These are phyloP conservation scores for Chaetops frenatus DNA, from an alignment of 2,113 vertebrate genomes.

Conservation along the genomic window DNA sequence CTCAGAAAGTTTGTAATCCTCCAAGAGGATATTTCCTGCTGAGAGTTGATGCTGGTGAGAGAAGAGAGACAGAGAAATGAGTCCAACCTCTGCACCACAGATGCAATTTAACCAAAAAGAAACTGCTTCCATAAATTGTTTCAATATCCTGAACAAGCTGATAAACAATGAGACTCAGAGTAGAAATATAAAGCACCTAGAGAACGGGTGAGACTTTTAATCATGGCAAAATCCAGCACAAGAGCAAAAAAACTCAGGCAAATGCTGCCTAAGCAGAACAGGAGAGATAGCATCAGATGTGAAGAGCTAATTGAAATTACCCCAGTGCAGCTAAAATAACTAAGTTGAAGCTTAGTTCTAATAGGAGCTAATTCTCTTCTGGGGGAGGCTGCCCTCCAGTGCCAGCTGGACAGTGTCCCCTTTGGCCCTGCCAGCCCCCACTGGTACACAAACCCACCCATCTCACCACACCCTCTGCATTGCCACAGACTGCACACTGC, in stretches of 20 bases:
- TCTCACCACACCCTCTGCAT: background rate
- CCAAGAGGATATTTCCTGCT: background rate
- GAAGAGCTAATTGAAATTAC: conserved; percentile 38
- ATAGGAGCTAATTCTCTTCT: background rate
- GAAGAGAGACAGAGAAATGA: background rate
- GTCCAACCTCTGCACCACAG: background rate
- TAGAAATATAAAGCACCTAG: background rate
- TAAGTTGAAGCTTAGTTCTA: background rate
- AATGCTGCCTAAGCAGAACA: background rate
- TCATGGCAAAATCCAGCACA: background rate
- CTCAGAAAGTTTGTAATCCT: background rate
- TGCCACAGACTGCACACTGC: background rate
- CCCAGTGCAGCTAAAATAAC: conserved; percentile 2
- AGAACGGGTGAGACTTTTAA: background rate
- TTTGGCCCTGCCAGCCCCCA: background rate
- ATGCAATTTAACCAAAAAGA: background rate
- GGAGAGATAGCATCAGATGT: background rate
- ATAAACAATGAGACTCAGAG: background rate
- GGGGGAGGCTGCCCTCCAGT: background rate
- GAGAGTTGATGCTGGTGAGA: background rate
- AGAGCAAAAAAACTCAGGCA: background rate
- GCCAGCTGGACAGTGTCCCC: background rate
- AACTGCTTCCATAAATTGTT: background rate
- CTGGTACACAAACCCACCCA: background rate
- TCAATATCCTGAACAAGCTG: background rate